A percentile compares a stretch with the other conserved stretches of the same genome.
Evolutionary conservation across 2,113 vertebrate genomes (phyloP).

Genomic region (Halcyon malimbica): DNA sequence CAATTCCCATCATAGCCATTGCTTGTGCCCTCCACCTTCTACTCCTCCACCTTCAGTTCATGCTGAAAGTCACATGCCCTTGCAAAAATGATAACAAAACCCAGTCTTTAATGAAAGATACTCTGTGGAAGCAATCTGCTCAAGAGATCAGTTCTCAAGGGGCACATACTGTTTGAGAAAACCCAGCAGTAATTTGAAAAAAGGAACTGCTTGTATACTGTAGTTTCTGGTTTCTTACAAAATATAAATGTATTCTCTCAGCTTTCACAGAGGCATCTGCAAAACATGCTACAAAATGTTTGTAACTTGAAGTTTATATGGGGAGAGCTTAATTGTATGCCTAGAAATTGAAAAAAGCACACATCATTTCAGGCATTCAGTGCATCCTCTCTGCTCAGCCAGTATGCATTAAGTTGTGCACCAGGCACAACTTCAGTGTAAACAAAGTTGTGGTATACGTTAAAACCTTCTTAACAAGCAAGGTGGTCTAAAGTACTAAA

Average conservation of each 20-base stretch:
- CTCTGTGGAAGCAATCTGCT: not conserved
- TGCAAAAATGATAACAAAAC: not conserved
- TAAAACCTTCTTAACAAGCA: slow-evolving; percentile 17
- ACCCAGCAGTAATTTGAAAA: not conserved
- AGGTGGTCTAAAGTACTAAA: not conserved
- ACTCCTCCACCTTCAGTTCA: not conserved
- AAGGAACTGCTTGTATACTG: not conserved
- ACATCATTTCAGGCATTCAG: not conserved
- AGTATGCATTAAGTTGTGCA: not conserved
- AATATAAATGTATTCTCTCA: not conserved
- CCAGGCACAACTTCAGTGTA: not conserved
- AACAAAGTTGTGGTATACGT: not conserved
- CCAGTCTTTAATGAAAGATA: not conserved
- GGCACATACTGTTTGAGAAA: not conserved
- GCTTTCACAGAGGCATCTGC: not conserved
- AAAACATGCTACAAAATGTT: not conserved
- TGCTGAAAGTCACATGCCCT: not conserved
- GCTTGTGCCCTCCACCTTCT: not conserved
- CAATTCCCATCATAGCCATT: not conserved
- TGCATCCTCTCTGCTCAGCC: not conserved
- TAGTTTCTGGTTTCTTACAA: not conserved
- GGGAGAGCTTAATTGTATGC: not conserved
- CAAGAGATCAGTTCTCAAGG: not conserved
- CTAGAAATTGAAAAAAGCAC: not conserved
- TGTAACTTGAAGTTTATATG: not conserved